A percentile compares a stretch with the other conserved stretches of the same genome.
Conservation (phyloP, 2,113 vertebrate genomes). For the Sorex araneus region DNA sequence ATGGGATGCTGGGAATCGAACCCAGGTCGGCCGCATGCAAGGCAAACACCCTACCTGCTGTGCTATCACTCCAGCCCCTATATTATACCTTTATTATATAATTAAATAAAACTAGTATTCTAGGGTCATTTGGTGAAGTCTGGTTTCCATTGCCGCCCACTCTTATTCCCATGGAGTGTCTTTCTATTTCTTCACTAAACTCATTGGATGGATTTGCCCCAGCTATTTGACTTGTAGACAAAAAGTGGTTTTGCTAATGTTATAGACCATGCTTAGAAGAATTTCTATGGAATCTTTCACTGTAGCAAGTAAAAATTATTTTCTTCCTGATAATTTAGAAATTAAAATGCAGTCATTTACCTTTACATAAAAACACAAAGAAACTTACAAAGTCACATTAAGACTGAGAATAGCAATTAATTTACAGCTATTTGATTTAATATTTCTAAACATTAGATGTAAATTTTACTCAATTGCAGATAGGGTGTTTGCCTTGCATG, state of each 20-base stretch:
- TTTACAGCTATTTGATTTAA: slow-evolving; percentile 42
- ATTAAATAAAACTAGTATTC: too few species aligned
- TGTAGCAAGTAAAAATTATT: background rate
- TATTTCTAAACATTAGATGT: background rate
- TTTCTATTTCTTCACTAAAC: too few species aligned
- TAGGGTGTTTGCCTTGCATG: too few species aligned
- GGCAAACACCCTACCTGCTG: too few species aligned
- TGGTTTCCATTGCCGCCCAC: too few species aligned
- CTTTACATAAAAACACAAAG: background rate
- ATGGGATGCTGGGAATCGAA: too few species aligned
- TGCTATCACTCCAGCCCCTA: too few species aligned
- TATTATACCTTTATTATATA: too few species aligned
- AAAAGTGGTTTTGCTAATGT: slow-evolving; percentile 34
- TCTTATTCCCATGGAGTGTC: too few species aligned
- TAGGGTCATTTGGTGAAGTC: too few species aligned
- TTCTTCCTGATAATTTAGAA: slow-evolving; percentile 19
- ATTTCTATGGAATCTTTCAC: slow-evolving; percentile 16
- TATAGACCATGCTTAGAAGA: slow-evolving; percentile 17
- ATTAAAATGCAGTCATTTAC: slow-evolving; percentile 2
- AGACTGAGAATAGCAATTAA: background rate
- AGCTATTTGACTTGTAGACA: slow-evolving; percentile 22
- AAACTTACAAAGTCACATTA: background rate
- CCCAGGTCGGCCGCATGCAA: too few species aligned
- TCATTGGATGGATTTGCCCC: too few species aligned
- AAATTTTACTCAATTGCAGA: background rate